Percentiles rank a stretch among this genome's conserved stretches.
Conservation (phyloP, 2,113 vertebrate species). For the Thunnus thynnus region DNA sequence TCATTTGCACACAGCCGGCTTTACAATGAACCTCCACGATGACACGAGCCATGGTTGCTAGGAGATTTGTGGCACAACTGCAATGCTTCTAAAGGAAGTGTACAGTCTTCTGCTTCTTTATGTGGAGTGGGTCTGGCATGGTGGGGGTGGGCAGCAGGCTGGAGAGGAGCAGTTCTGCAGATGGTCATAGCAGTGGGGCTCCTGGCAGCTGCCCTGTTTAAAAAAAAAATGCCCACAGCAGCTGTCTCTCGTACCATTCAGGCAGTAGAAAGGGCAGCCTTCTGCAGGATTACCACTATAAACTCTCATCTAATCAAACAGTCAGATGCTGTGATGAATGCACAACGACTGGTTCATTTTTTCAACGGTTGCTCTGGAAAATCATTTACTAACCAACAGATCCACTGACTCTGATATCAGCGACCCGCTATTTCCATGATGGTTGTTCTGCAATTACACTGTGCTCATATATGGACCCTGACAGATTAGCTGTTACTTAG, state of each 20-base stretch:
- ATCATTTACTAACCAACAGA: constrained; percentile 10
- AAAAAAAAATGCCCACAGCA: constrained; percentile 44
- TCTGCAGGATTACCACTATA: constrained; percentile 6
- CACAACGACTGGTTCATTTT: not conserved
- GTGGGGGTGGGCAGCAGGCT: constrained; percentile 12
- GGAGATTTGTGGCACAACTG: constrained; percentile 39
- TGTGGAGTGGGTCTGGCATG: constrained; percentile 7
- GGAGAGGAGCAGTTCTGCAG: constrained; percentile 64
- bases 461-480: not conserved
- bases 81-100: constrained; percentile 13
- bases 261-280: constrained; percentile 30
- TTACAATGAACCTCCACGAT: constrained; percentile 5
- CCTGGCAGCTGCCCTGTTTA: constrained; percentile 63
- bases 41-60: constrained; percentile 11
- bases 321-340: constrained; percentile 21
- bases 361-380: constrained; percentile 3
- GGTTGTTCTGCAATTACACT: not conserved
- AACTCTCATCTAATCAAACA: constrained; percentile 4
- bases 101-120: constrained; percentile 5
- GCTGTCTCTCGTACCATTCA: constrained; percentile 41
- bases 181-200: constrained; percentile 68
- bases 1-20: constrained; percentile 24
- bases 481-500: too few species aligned
- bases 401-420: not conserved
- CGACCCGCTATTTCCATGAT: not conserved